phyloP scores from a whole-genome alignment of 2,888 invertebrate species.

The Rhamnusium bicolor region DNA sequence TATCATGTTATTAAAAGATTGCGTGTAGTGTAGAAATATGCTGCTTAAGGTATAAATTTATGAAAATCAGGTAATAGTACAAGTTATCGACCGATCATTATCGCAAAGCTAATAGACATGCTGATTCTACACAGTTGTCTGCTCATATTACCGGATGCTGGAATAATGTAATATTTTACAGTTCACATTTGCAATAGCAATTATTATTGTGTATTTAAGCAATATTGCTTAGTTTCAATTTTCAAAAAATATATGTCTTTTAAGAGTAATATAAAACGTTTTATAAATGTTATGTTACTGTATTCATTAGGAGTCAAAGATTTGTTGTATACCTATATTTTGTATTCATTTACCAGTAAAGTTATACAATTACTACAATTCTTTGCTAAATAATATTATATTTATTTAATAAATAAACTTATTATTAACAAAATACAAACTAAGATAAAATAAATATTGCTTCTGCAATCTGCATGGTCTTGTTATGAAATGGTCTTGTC shows the following conservation, averaged over 20 bases:
- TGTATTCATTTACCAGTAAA: no score
- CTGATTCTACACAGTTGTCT: constrained; percentile 27
- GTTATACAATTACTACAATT: no score
- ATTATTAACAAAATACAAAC: no score
- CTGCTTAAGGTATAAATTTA: constrained; percentile 2
- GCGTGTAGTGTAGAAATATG: constrained; percentile 2
- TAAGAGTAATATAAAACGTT: neutral
- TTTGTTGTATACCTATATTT: no score
- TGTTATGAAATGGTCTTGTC: no score
- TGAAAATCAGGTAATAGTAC: constrained; percentile 13
- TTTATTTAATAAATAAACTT: no score
- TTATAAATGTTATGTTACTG: no score
- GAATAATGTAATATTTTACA: constrained; percentile 2
- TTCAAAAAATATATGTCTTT: neutral
- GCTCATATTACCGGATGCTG: constrained; percentile 41
- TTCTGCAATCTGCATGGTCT: no score
- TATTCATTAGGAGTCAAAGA: no score
- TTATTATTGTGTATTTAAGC: neutral
- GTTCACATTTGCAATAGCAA: constrained; percentile 4
- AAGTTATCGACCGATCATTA: constrained; percentile 36
- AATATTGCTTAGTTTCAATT: constrained; percentile 29
- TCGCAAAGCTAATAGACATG: constrained; percentile 23
- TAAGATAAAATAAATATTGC: no score
- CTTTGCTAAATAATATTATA: no score
- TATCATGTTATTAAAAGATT: neutral